phyloP scores from a whole-genome alignment of 2,113 vertebrate species.

The Crocuta crocuta region DNA sequence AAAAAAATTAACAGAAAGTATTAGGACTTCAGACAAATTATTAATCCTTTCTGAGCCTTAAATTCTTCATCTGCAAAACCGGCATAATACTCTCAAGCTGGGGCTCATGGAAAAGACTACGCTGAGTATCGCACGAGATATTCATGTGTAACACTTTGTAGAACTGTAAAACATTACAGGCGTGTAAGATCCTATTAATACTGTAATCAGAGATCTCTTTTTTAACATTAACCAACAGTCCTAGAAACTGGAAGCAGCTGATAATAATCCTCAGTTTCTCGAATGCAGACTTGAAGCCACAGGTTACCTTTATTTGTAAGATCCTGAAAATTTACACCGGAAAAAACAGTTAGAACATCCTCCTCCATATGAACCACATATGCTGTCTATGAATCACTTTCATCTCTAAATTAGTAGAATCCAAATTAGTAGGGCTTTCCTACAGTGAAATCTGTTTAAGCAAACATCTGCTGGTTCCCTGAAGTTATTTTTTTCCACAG shows the following conservation, averaged over 20 bases:
- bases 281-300: constrained; percentile 9
- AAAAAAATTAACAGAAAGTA: constrained; percentile 44
- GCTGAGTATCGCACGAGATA: background rate
- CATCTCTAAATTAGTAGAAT: constrained; percentile 69
- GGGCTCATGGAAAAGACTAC: background rate
- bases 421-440: constrained; percentile 79
- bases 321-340: constrained; percentile 48
- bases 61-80: constrained; percentile 25
- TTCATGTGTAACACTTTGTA: background rate
- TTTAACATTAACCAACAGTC: constrained; percentile 15
- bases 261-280: constrained; percentile 31
- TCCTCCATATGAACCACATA: constrained; percentile 68
- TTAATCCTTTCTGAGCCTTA: constrained; percentile 36
- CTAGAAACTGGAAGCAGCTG: background rate
- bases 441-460: constrained; percentile 72
- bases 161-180: background rate
- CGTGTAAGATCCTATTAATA: background rate
- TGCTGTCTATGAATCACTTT: constrained; percentile 72
- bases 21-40: background rate
- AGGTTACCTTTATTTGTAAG: constrained; percentile 67
- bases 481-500: constrained; percentile 49
- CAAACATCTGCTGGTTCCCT: constrained; percentile 73
- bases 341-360: constrained; percentile 60
- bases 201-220: background rate
- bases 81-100: background rate